A percentile compares a stretch with the other conserved stretches of the same genome.
phyloP scores from a whole-genome alignment of 2,888 invertebrate species.

The Pandemis heparana region DNA sequence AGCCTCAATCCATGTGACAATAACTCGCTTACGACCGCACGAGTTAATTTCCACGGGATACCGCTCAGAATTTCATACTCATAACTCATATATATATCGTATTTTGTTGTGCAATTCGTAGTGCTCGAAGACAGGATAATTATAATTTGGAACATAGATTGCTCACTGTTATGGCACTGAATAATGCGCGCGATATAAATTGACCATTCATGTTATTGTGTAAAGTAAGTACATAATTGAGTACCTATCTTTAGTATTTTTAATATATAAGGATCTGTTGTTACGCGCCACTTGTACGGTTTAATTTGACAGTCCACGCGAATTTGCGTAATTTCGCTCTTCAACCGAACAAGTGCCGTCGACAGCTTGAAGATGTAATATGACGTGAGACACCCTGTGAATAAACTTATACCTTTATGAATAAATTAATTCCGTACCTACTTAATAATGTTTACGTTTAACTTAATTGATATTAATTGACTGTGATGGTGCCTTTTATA shows the following conservation, averaged over 20 bases:
- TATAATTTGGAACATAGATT: slow-evolving; percentile 5
- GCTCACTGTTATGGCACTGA: neutral
- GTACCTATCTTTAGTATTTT: no score
- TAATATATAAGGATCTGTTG: neutral
- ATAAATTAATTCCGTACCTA: slow-evolving; percentile 12
- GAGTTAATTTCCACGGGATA: neutral
- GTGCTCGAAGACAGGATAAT: slow-evolving; percentile 9
- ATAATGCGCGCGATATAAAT: no score
- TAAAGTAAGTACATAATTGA: no score
- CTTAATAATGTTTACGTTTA: slow-evolving; percentile 8
- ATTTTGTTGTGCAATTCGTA: neutral
- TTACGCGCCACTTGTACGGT: neutral
- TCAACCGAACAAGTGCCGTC: slow-evolving; percentile 9
- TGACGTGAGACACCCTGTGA: slow-evolving; percentile 17
- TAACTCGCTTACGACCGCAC: neutral
- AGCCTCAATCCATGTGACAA: neutral
- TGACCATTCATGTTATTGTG: no score
- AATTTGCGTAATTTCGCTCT: neutral
- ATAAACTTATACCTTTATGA: slow-evolving; percentile 14
- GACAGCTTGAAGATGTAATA: slow-evolving; percentile 16
- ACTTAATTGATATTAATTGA: slow-evolving; percentile 32
- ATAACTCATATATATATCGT: neutral
- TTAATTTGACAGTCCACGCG: slow-evolving; percentile 3
- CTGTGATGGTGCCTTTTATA: slow-evolving; percentile 29
- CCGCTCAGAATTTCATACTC: neutral